Base-by-base conservation (phyloP, 2,797 vertebrate genomes). In the Taeniopygia guttata region DNA sequence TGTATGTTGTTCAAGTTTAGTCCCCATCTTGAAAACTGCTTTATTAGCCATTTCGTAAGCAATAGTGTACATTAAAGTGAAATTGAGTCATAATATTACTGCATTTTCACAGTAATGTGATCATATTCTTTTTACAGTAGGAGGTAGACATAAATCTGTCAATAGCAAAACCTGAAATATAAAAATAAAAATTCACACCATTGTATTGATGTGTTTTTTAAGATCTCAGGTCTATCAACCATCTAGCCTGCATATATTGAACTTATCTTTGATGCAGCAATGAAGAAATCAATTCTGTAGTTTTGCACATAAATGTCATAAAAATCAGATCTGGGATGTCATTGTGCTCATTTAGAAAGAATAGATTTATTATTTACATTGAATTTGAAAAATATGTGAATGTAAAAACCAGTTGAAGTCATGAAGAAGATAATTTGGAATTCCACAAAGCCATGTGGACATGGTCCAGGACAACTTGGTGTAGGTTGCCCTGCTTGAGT, bases 141-240 rank as follows among this genome's bases (percentile, higher is more conserved):
- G 51, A 38, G 36, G 32, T 54, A 45, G 72, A 84, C n/a, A 74
- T 95, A 69, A 77, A 84, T 87, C 67, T 95, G 40, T 77, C 69
- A 89, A 13, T 27, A 93, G 73, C 84, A 90, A 94, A 95, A 85
- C 49, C 62, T 7, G 10, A 23, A 89, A 89, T 88, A 86, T 43
- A 58, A 19, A 73, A 80, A 94, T 93, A 86, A 62, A 87, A 92
- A 59, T 80, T 25, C 64, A 76, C 40, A 76, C 46, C 36, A 68
- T 81, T 93, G 30, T 87, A 75, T 85, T 92, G 83, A 85, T 89
- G 51, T 82, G n/a, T 42, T 96, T 95, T 78, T 96, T 93, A 95
- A 94, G 74, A 93, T 94, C 86, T 80, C n/a, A 36, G 29, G 45
- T 92, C 70, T 90, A 64, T 94, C 60, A 95, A 10, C 70, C 30